Conservation (phyloP, 2,113 vertebrate genomes). For the Edolisoma coerulescens region DNA sequence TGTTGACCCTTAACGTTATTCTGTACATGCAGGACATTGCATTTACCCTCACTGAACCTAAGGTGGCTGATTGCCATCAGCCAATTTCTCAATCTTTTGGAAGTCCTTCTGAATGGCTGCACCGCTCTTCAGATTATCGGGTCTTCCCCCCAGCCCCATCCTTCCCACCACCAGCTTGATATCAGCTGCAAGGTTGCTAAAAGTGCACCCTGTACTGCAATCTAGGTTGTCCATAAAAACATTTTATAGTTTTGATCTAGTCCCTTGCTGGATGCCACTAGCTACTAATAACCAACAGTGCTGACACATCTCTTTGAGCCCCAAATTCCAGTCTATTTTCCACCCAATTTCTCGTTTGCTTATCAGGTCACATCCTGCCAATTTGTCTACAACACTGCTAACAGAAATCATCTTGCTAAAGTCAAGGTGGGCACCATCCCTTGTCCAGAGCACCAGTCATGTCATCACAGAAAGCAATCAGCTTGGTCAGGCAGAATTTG, state of each 20-base stretch:
- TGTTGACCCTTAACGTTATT: not conserved
- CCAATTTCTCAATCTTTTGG: not conserved
- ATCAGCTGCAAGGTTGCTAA: not conserved
- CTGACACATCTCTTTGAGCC: not conserved
- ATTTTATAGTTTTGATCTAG: not conserved
- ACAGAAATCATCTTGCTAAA: not conserved
- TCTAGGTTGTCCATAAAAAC: not conserved
- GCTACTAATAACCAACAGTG: not conserved
- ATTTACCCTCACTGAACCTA: not conserved
- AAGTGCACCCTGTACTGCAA: not conserved
- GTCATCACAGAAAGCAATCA: not conserved
- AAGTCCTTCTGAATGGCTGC: not conserved
- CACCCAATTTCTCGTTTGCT: not conserved
- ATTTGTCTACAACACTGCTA: not conserved
- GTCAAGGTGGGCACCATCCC: not conserved
- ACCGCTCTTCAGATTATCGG: not conserved
- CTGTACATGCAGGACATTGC: not conserved
- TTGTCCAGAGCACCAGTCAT: not conserved
- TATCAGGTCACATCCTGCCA: not conserved
- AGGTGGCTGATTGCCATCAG: not conserved
- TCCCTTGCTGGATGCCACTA: not conserved
- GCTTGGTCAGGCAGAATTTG: not conserved
- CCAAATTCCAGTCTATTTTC: not conserved
- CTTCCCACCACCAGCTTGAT: no score
- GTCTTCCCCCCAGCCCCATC: accelerated